Evolutionary conservation across 2,797 vertebrate species (phyloP).

Genomic region (Sebastes iracundus): DNA sequence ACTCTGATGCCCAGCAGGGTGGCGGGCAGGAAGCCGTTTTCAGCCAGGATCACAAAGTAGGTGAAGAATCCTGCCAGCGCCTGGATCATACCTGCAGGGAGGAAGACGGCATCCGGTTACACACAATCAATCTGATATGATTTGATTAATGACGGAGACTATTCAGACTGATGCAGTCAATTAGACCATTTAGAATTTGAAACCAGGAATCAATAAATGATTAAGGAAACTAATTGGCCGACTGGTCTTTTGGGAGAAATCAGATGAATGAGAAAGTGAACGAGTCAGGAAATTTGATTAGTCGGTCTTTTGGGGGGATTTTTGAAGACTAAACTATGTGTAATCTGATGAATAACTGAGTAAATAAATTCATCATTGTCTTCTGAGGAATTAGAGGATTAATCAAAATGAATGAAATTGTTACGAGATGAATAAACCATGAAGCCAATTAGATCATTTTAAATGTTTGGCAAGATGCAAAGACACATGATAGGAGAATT

Average conservation of each 20-base stretch:
- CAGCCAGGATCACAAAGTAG: constrained; percentile 96
- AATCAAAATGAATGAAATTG: background rate
- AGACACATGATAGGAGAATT: background rate
- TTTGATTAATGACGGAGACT: background rate
- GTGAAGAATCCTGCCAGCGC: constrained; percentile 95
- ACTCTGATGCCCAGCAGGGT: constrained; percentile 89
- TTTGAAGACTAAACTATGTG: background rate
- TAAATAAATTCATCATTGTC: background rate
- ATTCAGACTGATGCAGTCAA: background rate
- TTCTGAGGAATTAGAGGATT: background rate
- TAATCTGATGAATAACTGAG: background rate
- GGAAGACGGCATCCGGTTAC: background rate
- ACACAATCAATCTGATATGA: background rate
- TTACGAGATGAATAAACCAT: background rate
- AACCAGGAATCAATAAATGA: constrained; percentile 30
- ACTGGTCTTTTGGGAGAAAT: background rate
- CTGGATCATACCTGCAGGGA: constrained; percentile 93
- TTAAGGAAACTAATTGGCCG: constrained; percentile 1
- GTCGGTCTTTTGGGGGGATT: background rate
- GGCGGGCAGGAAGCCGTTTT: constrained; percentile 92
- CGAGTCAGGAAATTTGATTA: background rate
- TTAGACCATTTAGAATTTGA: background rate
- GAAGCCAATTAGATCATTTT: background rate
- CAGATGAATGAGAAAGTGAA: background rate
- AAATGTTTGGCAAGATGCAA: background rate